These are phyloP conservation scores for Parambassis ranga DNA, from an alignment of 2,797 vertebrate species.

Conservation along the genomic window DNA sequence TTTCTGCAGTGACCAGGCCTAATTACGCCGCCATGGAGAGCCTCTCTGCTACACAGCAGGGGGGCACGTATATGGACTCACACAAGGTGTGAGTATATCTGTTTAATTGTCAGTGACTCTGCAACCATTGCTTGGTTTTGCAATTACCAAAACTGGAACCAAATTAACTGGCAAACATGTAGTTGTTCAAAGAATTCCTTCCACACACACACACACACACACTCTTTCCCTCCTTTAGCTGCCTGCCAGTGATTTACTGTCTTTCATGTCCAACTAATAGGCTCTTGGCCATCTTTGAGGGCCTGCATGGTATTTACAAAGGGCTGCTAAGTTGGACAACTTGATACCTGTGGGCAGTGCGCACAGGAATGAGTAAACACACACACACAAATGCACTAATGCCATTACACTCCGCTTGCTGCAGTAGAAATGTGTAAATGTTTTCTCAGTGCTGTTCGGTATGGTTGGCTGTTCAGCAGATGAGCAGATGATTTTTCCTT, in stretches of 20 bases:
- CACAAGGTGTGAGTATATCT: constrained; percentile 12
- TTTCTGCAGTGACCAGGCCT: constrained; percentile 67
- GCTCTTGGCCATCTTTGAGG: constrained; percentile 44
- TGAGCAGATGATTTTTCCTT: not conserved
- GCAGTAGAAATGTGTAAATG: not conserved
- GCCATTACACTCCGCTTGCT: constrained; percentile 7
- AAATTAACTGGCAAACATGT: constrained; percentile 43
- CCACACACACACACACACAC: not conserved
- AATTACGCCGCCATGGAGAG: constrained; percentile 66
- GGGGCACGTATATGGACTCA: constrained; percentile 18
- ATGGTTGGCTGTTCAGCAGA: constrained; percentile 20
- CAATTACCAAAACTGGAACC: constrained; percentile 48
- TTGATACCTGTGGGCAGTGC: constrained; percentile 46
- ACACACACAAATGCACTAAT: constrained; percentile 4
- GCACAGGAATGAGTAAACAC: constrained; percentile 26
- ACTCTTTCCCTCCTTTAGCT: constrained; percentile 4
- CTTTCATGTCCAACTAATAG: constrained; percentile 58
- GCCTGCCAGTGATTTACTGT: constrained; percentile 47
- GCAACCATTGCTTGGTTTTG: constrained; percentile 22
- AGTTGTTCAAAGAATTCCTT: constrained; percentile 33
- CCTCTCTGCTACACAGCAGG: constrained; percentile 39
- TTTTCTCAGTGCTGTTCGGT: constrained; percentile 38
- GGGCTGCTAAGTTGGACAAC: constrained; percentile 47
- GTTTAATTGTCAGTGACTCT: constrained; percentile 32
- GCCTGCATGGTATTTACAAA: constrained; percentile 59